Conservation (phyloP, 2,888 invertebrate species). For the Campoletis raptor region DNA sequence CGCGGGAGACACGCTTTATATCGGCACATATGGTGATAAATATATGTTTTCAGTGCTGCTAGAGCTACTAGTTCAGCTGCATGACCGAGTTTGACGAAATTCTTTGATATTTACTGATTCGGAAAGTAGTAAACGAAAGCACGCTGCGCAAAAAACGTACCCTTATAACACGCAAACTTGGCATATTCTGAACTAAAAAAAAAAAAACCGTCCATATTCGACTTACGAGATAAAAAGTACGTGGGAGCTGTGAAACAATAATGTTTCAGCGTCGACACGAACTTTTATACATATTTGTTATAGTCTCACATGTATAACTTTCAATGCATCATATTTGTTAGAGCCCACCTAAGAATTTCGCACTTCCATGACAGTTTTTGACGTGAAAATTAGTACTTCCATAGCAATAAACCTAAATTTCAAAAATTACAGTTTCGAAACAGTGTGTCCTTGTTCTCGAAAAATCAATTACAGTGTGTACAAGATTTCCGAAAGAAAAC, state of each 20-base stretch:
- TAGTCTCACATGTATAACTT: background rate
- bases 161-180: background rate
- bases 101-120: constrained; percentile 5
- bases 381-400: background rate
- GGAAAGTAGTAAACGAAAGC: constrained; percentile 9
- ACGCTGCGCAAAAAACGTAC: constrained; percentile 4
- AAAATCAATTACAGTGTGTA: no score
- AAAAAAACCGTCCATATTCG: background rate
- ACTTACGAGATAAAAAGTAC: background rate
- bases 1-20: no score
- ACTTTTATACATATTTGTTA: no score
- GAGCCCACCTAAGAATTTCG: no score
- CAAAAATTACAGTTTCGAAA: background rate
- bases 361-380: background rate
- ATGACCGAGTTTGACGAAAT: constrained; percentile 10
- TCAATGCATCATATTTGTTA: background rate
- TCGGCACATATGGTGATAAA: background rate
- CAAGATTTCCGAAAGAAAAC: no score
- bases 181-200: constrained; percentile 4
- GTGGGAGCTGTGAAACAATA: background rate
- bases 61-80: background rate
- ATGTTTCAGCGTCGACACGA: no score
- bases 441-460: no score
- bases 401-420: background rate
- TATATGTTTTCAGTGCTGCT: background rate